Percentiles rank a stretch among this genome's conserved stretches.
phyloP scores from a whole-genome alignment of 2,797 vertebrate species.

The Setipinna tenuifilis region DNA sequence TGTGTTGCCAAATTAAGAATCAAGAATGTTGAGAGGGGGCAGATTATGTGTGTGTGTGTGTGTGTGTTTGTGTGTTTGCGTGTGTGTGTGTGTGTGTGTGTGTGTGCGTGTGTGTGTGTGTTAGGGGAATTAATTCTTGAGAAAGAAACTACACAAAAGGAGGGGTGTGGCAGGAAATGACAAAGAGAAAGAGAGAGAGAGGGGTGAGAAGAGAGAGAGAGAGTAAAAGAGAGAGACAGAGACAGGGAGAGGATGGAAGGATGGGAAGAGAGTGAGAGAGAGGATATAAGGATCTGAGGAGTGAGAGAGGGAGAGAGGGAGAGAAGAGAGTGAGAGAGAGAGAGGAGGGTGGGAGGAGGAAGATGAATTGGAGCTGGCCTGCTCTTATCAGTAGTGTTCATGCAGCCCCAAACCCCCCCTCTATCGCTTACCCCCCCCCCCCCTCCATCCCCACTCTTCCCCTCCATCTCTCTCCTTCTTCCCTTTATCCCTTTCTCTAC shows the following conservation, averaged over 20 bases:
- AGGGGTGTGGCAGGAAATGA: background rate
- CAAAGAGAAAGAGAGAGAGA: background rate
- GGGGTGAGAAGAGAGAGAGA: background rate
- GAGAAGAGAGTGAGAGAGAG: slow-evolving; percentile 31
- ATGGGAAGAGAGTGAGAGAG: background rate
- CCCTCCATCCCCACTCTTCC: slow-evolving; percentile 6
- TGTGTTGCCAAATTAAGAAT: background rate
- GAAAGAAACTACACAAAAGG: background rate
- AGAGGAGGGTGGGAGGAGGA: slow-evolving; percentile 29
- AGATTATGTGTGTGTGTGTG: background rate
- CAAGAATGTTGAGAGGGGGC: background rate
- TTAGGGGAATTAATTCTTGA: background rate
- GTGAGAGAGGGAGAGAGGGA: slow-evolving; percentile 31
- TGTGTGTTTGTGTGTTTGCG: slow-evolving; percentile 5
- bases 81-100: background rate
- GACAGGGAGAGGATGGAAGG: background rate
- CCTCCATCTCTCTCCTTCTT: slow-evolving; percentile 8
- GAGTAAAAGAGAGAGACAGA: background rate
- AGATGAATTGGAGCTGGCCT: background rate
- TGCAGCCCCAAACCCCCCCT: slow-evolving; percentile 24
- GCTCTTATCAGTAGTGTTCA: slow-evolving; percentile 31
- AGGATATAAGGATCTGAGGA: background rate
- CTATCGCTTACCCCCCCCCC: slow-evolving; percentile 19
- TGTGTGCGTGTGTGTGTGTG: background rate
- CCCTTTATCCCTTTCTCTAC: background rate